phyloP scores from a whole-genome alignment of 2,797 vertebrate genomes.

The Hozukius guyotensis region DNA sequence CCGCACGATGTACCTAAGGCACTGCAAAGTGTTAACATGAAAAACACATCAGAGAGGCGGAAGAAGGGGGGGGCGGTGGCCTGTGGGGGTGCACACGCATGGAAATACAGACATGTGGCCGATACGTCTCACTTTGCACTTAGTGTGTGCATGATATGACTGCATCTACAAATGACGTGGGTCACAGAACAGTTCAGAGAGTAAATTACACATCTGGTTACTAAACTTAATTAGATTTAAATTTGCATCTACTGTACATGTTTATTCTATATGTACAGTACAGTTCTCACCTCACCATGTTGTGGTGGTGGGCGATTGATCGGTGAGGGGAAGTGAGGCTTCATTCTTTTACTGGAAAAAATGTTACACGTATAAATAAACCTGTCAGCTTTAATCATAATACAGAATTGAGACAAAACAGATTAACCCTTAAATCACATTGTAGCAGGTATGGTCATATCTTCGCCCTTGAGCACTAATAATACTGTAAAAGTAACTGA shows the following conservation, averaged over 20 bases:
- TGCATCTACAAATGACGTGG: constrained; percentile 26
- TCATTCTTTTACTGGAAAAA: neutral
- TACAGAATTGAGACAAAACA: neutral
- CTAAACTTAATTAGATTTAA: neutral
- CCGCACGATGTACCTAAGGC: constrained; percentile 83
- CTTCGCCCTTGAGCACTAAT: neutral
- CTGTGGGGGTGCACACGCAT: constrained; percentile 39
- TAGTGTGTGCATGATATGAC: constrained; percentile 64
- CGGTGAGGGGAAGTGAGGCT: neutral
- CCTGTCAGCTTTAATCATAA: neutral
- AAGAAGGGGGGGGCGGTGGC: constrained; percentile 25
- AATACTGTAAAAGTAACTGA: neutral
- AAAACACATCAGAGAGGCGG: constrained; percentile 84
- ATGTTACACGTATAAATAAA: neutral
- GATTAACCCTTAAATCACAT: neutral
- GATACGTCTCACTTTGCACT: constrained; percentile 73
- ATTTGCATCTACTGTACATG: neutral
- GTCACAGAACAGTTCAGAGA: constrained; percentile 24
- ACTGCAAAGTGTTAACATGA: constrained; percentile 85
- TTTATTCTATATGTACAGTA: neutral
- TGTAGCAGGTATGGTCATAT: neutral
- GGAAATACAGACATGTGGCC: constrained; percentile 57
- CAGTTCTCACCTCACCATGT: neutral
- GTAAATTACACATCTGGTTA: constrained; percentile 3
- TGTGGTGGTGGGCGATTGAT: neutral